Evolutionary conservation across 2,797 vertebrate species (phyloP).

Genomic region (Gobio occitaniae): DNA sequence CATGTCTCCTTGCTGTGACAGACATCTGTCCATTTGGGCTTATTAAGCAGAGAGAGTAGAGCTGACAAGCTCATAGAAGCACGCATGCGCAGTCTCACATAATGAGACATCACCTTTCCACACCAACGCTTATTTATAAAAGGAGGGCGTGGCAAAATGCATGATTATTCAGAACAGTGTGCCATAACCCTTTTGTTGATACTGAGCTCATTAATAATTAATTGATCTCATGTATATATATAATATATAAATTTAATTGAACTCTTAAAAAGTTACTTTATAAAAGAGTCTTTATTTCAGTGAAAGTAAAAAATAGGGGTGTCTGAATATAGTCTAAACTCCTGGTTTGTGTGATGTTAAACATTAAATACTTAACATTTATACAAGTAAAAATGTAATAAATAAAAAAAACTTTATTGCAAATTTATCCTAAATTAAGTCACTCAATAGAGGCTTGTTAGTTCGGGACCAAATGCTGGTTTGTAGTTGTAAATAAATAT

Average conservation of each 20-base stretch:
- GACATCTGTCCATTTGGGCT: constrained; percentile 61
- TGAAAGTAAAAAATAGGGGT: not conserved
- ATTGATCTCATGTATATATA: too few relatives aligned
- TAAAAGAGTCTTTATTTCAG: too few relatives aligned
- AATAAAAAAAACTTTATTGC: not conserved
- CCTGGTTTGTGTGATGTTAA: not conserved
- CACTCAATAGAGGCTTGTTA: not conserved
- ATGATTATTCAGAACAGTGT: too few relatives aligned
- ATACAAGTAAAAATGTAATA: too few relatives aligned
- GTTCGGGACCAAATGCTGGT: not conserved
- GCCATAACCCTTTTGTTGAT: too few relatives aligned
- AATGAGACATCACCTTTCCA: constrained; percentile 49
- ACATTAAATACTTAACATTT: not conserved
- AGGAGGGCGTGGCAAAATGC: constrained; percentile 35
- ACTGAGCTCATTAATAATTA: too few relatives aligned
- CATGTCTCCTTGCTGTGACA: constrained; percentile 55
- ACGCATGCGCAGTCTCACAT: constrained; percentile 43
- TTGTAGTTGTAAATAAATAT: not conserved
- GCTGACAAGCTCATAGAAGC: constrained; percentile 57
- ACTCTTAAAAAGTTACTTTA: too few relatives aligned
- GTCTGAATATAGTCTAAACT: not conserved
- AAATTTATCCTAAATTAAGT: not conserved
- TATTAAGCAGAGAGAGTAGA: constrained; percentile 59
- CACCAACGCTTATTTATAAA: constrained; percentile 39
- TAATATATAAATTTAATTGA: too few relatives aligned